Conservation (phyloP, 2,113 vertebrate genomes). For the Sminthopsis crassicaudata region DNA sequence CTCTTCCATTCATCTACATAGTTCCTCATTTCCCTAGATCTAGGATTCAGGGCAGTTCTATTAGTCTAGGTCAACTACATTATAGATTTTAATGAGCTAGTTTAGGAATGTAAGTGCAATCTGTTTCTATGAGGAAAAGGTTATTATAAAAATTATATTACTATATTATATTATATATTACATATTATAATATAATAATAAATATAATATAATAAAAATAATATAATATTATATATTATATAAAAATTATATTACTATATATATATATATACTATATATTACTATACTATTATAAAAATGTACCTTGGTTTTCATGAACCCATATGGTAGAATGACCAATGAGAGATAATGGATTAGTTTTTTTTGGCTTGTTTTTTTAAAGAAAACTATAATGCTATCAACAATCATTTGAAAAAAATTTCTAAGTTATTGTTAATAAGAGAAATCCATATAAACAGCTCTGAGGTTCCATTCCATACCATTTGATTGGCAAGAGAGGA, state of each 20-base stretch:
- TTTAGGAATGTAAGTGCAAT: background rate
- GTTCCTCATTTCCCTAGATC: background rate
- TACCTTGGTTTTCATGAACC: too few relatives aligned
- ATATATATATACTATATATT: too few relatives aligned
- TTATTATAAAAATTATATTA: too few relatives aligned
- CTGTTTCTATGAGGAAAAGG: background rate
- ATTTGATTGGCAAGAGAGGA: background rate
- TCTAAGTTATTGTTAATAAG: background rate
- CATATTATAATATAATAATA: too few relatives aligned
- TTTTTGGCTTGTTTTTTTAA: too few relatives aligned
- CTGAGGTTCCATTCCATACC: background rate
- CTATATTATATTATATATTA: too few relatives aligned
- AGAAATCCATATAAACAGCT: background rate
- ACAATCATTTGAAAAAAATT: background rate
- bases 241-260: too few relatives aligned
- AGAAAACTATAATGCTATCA: background rate
- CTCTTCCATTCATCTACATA: background rate
- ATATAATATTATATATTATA: too few relatives aligned
- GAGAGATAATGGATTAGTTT: too few relatives aligned
- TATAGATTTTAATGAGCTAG: background rate
- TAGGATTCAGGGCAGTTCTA: background rate
- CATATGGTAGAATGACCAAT: too few relatives aligned
- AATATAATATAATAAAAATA: too few relatives aligned
- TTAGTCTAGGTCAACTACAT: background rate
- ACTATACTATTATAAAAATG: too few relatives aligned